These are phyloP conservation scores for Colaptes auratus DNA, from an alignment of 2,113 vertebrate genomes.

Conservation along the genomic window DNA sequence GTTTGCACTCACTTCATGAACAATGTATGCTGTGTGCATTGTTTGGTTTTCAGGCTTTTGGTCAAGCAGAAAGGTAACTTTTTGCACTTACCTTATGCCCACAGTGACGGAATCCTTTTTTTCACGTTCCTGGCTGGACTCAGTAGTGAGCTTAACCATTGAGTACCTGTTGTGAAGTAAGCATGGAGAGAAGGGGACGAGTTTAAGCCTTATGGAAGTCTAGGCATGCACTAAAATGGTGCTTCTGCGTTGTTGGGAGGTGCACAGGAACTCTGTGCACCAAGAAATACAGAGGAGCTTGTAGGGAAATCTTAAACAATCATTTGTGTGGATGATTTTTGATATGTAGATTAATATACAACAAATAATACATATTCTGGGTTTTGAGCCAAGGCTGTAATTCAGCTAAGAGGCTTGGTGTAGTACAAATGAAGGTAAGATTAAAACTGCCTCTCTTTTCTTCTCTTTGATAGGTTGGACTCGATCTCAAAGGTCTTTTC, in stretches of 20 bases:
- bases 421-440: neutral
- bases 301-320: neutral
- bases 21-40: neutral
- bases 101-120: neutral
- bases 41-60: conserved; percentile 37
- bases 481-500: too few species aligned
- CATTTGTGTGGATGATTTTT: neutral
- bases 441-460: neutral
- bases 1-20: conserved; percentile 4
- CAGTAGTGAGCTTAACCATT: conserved; percentile 4
- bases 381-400: neutral
- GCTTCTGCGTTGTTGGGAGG: neutral
- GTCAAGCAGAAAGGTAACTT: conserved; percentile 21
- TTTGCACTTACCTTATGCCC: neutral
- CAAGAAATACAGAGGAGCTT: neutral
- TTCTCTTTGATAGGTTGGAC: too few species aligned
- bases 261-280: neutral
- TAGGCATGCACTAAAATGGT: neutral
- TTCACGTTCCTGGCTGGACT: neutral
- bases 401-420: neutral
- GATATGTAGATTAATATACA: neutral
- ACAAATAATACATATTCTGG: neutral
- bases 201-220: neutral
- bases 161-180: neutral
- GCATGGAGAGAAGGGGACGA: neutral